These are phyloP conservation scores for Andrena praecox DNA, from an alignment of 2,888 invertebrate genomes.

Conservation along the genomic window DNA sequence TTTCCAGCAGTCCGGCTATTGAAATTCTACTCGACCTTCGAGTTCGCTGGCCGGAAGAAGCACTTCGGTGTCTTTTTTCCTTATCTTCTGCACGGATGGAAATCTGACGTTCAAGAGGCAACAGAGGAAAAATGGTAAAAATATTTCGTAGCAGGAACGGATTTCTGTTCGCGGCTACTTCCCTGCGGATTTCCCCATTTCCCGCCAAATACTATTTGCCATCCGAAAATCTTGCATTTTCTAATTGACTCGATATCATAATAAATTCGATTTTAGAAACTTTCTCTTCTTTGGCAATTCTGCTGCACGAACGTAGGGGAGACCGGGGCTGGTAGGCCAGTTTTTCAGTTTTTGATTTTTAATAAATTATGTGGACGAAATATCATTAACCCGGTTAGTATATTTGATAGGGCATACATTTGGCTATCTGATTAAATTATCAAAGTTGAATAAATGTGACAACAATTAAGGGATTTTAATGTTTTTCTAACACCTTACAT, in stretches of 20 bases:
- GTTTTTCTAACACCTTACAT: too few relatives aligned
- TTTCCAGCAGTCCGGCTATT: constrained; percentile 47
- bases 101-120: constrained; percentile 41
- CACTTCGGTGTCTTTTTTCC: constrained; percentile 33
- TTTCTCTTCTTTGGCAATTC: not conserved
- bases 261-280: not conserved
- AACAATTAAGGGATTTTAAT: too few relatives aligned
- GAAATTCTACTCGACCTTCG: constrained; percentile 52
- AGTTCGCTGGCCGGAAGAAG: constrained; percentile 56
- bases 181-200: not conserved
- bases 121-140: constrained; percentile 28
- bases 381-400: too few relatives aligned
- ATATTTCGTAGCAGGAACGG: constrained; percentile 2
- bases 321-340: too few relatives aligned
- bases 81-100: constrained; percentile 28
- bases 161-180: not conserved
- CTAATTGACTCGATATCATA: not conserved
- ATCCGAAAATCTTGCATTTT: not conserved
- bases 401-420: too few relatives aligned
- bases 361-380: too few relatives aligned
- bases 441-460: too few relatives aligned
- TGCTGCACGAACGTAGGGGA: not conserved
- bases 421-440: too few relatives aligned
- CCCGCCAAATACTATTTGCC: not conserved
- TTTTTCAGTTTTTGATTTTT: too few relatives aligned